A percentile compares a stretch with the other conserved stretches of the same genome.
Evolutionary conservation across 2,797 vertebrate genomes (phyloP).

Genomic region (Xiphorhynchus erythropygius): DNA sequence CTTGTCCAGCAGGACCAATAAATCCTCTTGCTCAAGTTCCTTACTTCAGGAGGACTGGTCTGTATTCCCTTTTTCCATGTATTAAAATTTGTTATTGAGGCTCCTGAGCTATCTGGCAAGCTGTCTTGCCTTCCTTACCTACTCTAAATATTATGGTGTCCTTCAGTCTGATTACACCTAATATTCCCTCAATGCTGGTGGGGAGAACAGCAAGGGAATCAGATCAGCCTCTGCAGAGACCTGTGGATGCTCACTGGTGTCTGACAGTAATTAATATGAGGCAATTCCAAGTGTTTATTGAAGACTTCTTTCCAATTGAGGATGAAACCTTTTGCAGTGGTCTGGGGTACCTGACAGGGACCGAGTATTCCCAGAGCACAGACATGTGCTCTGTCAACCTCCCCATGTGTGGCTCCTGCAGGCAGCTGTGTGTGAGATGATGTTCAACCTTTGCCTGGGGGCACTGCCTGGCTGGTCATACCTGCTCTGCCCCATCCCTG

Average conservation of each 20-base stretch:
- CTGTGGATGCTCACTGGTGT: accelerated
- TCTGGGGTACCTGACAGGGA: neutral
- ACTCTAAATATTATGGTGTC: neutral
- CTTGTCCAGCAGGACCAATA: neutral
- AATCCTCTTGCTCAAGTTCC: neutral
- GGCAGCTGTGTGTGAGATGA: neutral
- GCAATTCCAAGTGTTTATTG: neutral
- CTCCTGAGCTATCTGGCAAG: neutral
- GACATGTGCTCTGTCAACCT: accelerated
- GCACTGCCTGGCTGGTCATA: neutral
- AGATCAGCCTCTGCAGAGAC: neutral
- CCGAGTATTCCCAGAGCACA: neutral
- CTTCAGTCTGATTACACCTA: neutral
- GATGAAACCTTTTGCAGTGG: accelerated
- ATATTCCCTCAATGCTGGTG: neutral
- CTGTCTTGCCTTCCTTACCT: neutral
- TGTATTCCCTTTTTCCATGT: neutral
- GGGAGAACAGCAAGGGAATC: neutral
- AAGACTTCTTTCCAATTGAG: neutral
- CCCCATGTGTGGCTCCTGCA: accelerated
- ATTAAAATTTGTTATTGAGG: neutral
- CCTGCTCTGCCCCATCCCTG: neutral
- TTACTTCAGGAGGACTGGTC: neutral
- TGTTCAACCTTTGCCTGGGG: neutral
- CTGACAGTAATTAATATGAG: neutral